Conservation (phyloP, 2,113 vertebrate genomes). For the Cricetomys ansorgei region DNA sequence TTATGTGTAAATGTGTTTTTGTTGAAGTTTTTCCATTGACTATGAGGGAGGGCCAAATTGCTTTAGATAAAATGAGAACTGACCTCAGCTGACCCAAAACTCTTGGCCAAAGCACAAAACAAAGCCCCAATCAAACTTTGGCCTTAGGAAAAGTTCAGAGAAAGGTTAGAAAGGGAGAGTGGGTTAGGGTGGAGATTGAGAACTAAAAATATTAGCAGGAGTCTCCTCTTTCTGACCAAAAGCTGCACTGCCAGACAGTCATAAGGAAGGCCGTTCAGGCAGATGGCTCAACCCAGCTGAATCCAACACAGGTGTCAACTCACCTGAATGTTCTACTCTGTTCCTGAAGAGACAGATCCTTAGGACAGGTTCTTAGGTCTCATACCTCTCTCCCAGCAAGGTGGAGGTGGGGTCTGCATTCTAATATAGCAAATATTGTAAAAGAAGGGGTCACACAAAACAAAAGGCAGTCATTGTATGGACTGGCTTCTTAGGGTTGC, state of each 20-base stretch:
- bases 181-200: background rate
- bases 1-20: slow-evolving; percentile 51
- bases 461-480: background rate
- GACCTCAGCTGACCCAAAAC: slow-evolving; percentile 72
- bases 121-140: slow-evolving; percentile 69
- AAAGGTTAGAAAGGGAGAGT: slow-evolving; percentile 64
- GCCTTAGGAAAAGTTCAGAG: slow-evolving; percentile 54
- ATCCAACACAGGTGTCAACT: background rate
- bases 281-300: background rate
- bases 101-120: slow-evolving; percentile 65
- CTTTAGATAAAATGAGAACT: slow-evolving; percentile 70
- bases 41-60: background rate
- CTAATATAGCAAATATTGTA: background rate
- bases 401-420: background rate
- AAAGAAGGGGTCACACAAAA: background rate
- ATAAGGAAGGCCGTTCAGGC: slow-evolving; percentile 20
- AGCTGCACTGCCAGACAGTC: background rate
- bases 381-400: background rate
- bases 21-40: slow-evolving; percentile 68
- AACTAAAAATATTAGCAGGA: slow-evolving; percentile 45
- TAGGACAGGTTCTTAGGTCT: background rate
- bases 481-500: background rate
- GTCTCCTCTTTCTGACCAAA: slow-evolving; percentile 54
- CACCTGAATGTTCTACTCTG: background rate
- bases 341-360: background rate